phyloP scores from a whole-genome alignment of 2,797 vertebrate genomes.

The Phylloscopus collybita region DNA sequence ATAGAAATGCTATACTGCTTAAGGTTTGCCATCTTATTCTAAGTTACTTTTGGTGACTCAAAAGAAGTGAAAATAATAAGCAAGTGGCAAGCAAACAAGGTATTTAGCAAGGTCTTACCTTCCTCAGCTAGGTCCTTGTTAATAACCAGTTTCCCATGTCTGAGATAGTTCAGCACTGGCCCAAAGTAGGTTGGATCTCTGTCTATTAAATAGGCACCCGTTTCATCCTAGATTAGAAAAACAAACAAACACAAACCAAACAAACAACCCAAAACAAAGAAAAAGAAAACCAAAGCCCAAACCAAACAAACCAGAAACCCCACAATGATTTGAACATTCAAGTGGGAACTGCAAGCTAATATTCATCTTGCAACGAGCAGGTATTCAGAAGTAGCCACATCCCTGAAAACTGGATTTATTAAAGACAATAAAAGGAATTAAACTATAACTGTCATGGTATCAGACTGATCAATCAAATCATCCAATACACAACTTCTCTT shows the following conservation, averaged over 20 bases:
- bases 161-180: conserved; percentile 96
- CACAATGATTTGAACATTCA: neutral
- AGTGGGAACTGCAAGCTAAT: neutral
- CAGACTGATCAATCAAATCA: neutral
- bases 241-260: neutral
- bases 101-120: conserved; percentile 79
- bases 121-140: conserved; percentile 98
- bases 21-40: neutral
- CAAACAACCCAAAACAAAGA: neutral
- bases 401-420: neutral
- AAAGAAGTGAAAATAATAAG: neutral
- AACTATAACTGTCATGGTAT: neutral
- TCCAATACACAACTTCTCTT: neutral
- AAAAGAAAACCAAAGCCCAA: neutral
- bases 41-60: neutral
- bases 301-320: neutral
- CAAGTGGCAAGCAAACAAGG: neutral
- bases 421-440: neutral
- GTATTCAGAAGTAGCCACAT: neutral
- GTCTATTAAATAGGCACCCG: conserved; percentile 98
- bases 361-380: neutral
- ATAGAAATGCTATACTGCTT: neutral
- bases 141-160: conserved; percentile 97
- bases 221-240: conserved; percentile 87
- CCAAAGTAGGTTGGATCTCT: conserved; percentile 97